Base-by-base conservation (phyloP, 2,888 invertebrate genomes). In the Scrobipalpa costella region DNA sequence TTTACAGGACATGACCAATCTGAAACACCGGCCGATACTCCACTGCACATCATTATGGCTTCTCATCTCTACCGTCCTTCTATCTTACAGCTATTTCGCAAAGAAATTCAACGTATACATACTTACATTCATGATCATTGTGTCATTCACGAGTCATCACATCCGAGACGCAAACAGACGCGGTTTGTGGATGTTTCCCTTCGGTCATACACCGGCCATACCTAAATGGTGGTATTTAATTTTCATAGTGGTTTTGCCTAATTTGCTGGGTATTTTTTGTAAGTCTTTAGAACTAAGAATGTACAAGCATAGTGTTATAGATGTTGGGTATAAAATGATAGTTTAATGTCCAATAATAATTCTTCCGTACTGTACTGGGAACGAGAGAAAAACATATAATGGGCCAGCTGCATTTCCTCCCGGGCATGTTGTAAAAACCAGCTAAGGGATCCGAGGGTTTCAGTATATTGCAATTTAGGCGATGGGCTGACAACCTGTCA, bases 181-280 rank as follows among this genome's bases (percentile, higher is more conserved):
- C 60, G 90, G 90, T 0, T 33, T 90, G 0, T 90, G 90, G 89
- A 0, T 89, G 0, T 88, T 79, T 57, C 90, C 90, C 0, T 84
- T 77, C 5, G 89, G 89, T 0, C 79, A 83, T 34, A 85, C 89
- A 0, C 69, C 73, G 0, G 72, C 87, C 0, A 68, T 90, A 58
- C 76, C 74, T 21, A 85, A 73, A 21, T 71, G 69, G 71, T 2
- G 85, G 0, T 90, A 90, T 70, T 47, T 84, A 5, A 57, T 73
- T n/a, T 59, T 83, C 5, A 64, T 83, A 0, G 72, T 73, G 0
- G 11, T 78, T 0, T 34, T 88, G 50, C 90, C 90, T 0, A 74
- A 80, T 70, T 0, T 83, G 2, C 77, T 80, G 62, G 80, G 78
- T 1, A 69, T 72, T 66, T 27, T 79, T 2, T 85, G 76, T 71